These are phyloP conservation scores for Pachyuromys duprasi DNA, from an alignment of 2,797 vertebrate genomes.

Conservation along the genomic window DNA sequence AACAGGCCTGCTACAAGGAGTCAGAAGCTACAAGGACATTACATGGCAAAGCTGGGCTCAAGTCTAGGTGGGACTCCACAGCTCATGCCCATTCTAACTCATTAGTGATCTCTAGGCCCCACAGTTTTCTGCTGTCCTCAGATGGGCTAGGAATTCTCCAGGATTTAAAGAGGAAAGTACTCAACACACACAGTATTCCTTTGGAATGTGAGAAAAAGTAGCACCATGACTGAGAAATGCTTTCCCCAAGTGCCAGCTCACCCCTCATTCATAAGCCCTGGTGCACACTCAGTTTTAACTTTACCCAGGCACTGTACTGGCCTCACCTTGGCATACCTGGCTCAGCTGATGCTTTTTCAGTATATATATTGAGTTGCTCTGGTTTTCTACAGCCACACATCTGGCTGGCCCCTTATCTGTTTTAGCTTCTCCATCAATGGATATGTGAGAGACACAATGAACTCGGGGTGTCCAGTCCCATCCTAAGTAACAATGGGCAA, in stretches of 20 bases:
- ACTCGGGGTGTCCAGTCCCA: background rate
- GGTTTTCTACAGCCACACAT: background rate
- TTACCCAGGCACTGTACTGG: background rate
- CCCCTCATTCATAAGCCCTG: background rate
- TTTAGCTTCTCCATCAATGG: background rate
- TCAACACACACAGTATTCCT: slow-evolving; percentile 18
- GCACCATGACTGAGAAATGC: background rate
- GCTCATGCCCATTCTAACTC: background rate
- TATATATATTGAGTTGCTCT: background rate
- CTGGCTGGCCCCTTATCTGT: background rate
- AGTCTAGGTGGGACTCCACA: background rate
- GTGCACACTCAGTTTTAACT: background rate
- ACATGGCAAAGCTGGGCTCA: background rate
- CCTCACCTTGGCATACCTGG: background rate
- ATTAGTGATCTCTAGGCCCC: background rate
- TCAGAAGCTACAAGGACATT: background rate
- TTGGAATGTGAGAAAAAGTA: background rate
- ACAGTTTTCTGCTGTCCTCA: background rate
- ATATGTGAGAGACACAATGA: background rate
- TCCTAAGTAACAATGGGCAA: background rate
- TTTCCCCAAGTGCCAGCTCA: background rate
- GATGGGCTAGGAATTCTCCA: background rate
- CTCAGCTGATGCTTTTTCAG: background rate
- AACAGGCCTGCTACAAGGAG: background rate
- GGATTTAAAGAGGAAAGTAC: slow-evolving; percentile 49